Base-by-base conservation (phyloP, 2,797 vertebrate species). In the Pipistrellus pygmaeus region DNA sequence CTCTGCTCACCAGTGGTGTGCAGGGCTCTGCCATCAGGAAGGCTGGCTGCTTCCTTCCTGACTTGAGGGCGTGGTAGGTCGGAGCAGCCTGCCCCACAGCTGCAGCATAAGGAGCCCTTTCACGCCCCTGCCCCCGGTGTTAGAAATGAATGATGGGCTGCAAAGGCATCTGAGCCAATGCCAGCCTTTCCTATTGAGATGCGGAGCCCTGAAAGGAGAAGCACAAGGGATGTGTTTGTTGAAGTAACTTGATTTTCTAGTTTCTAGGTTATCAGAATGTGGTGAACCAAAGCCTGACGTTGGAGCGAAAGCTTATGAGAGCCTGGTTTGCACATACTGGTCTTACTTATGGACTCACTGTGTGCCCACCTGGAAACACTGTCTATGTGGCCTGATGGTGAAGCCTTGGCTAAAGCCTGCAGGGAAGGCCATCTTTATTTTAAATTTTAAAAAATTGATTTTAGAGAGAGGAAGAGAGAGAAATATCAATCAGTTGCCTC, bases 201-300 rank as follows among this genome's bases (percentile, higher is more conserved):
- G 64, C 30, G 55, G 48, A 85, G 14, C 30, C 60, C 77, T 92
- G 87, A 90, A 88, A 75, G 88, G 53, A 95, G 87, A 93, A 94
- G 60, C 23, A 96, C 89, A 94, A 95, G 93, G 87, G 66, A 60
- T 88, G 80, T 94, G 93, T 94, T 95, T 96, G 93, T 96, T 93
- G 77, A 78, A 88, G 94, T 88, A 95, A 96, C 95, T 95, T 89
- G 95, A 91, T 96, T 97, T 97, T 96, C 95, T 90, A 94, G 95
- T 96, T 96, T 96, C 88, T 88, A 66, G 25, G 69, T 95, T 92
- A 92, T 92, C 83, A 88, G 80, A 95, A 85, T 95, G 94, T 82
- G 68, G 81, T 75, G 23, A 75, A 69, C 92, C 68, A 83, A 95
- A 96, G 75, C 62, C 91, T 96, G 80, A 91, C 91, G 3, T 60